Evolutionary conservation across 2,888 invertebrate species (phyloP), one percentile per base, ranked within the genome.

Genomic region (Drosophila antonietae): DNA sequence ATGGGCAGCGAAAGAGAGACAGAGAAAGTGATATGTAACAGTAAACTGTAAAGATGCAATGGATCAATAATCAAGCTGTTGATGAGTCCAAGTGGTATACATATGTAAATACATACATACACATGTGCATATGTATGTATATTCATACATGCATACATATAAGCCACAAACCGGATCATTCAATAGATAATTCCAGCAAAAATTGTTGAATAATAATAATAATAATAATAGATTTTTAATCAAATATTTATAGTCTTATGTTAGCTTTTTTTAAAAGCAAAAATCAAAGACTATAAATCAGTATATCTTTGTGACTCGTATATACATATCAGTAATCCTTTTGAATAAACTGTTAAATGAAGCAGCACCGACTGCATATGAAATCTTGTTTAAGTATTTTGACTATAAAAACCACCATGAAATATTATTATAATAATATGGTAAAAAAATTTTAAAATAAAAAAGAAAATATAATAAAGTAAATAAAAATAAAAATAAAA

Each of bases 21-120:
- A 56, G 35, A 68, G 73, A 75, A 75, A 77, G 78, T 77, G 66
- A 58, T 75, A 58, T 58, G 59, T 49, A 14, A 55, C 12, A 10
- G 31, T n/a, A 31, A 41, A 39, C 18, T 44, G 20, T 20, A 33
- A 20, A 20, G 57, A 43, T 43, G n/a, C 44, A 44, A 44, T 35
- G 18, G 20, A 15, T 56, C 6, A 43, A 56, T 56, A 43, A 31
- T 31, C 41, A 39, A 41, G 28, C 23, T 23, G 53, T 7, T 31
- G 18, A 10, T n/a, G 23, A n/a, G 23, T 6, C 10, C 37, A 14
- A 37, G 14, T 37, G 14, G 37, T 39, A 39, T 15, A 15, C 2
- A 12, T 2, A 20, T 2, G 9, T 10, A n/a, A n/a, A n/a, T n/a
- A 39, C 12, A 35, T 35, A 35, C 12, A 12, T 35, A 10, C 10